These are phyloP conservation scores for Nibea coibor DNA, from an alignment of 2,113 vertebrate genomes.

Conservation along the genomic window DNA sequence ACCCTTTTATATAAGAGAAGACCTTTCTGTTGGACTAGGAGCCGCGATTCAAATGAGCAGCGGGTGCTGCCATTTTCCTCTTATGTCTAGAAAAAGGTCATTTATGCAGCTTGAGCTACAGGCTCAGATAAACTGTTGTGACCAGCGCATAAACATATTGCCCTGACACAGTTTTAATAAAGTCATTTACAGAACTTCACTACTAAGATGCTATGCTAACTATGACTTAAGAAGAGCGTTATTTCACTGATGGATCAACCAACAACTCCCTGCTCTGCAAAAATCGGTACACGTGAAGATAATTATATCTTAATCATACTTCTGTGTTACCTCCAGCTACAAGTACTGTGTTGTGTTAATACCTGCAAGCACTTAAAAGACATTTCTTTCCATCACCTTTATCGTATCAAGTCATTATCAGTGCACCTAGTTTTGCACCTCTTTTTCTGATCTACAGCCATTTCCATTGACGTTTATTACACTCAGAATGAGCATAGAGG, in stretches of 20 bases:
- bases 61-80: slow-evolving; percentile 5
- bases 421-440: background rate
- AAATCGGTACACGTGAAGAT: too few relatives aligned
- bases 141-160: background rate
- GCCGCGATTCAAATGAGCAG: background rate
- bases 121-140: background rate
- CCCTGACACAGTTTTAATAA: background rate
- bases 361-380: background rate
- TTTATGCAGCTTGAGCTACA: background rate
- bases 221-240: background rate
- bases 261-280: background rate
- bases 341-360: background rate
- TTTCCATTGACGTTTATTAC: background rate
- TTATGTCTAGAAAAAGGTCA: background rate
- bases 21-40: slow-evolving; percentile 4
- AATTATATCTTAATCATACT: too few relatives aligned
- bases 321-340: background rate
- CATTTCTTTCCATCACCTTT: background rate
- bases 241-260: background rate
- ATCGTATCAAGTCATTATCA: background rate
- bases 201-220: too few relatives aligned
- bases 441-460: background rate
- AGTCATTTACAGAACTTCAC: background rate
- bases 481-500: background rate
- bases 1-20: background rate